phyloP scores from a whole-genome alignment of 2,797 vertebrate genomes.

The Oceanodroma leucorhoa region DNA sequence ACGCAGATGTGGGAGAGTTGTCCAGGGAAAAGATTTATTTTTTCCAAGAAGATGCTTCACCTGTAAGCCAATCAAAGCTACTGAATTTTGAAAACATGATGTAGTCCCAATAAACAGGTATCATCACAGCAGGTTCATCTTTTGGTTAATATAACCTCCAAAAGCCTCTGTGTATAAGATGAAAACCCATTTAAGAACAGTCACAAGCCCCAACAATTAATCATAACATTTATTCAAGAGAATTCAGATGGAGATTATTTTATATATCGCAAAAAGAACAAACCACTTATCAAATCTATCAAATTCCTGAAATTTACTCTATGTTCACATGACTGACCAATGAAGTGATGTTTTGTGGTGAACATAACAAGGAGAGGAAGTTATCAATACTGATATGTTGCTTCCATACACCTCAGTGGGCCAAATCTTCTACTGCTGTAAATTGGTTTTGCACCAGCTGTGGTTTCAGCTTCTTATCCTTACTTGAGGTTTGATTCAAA shows the following conservation, averaged over 20 bases:
- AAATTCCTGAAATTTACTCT: neutral
- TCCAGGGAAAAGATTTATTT: neutral
- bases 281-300: neutral
- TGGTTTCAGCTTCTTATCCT: neutral
- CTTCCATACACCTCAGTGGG: neutral
- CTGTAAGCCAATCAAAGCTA: neutral
- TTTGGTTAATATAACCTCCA: neutral
- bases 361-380: neutral
- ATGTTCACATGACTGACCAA: neutral
- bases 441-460: neutral
- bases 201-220: neutral
- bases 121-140: neutral
- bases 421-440: neutral
- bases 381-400: neutral
- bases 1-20: neutral
- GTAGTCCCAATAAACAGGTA: neutral
- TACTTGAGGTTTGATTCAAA: neutral
- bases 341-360: neutral
- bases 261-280: neutral
- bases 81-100: neutral
- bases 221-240: neutral
- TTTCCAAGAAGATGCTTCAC: neutral
- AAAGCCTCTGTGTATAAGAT: neutral
- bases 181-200: neutral
- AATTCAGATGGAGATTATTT: neutral